A percentile compares a stretch with the other conserved stretches of the same genome.
Evolutionary conservation across 2,113 vertebrate species (phyloP).

Genomic region (Tetrax tetrax): DNA sequence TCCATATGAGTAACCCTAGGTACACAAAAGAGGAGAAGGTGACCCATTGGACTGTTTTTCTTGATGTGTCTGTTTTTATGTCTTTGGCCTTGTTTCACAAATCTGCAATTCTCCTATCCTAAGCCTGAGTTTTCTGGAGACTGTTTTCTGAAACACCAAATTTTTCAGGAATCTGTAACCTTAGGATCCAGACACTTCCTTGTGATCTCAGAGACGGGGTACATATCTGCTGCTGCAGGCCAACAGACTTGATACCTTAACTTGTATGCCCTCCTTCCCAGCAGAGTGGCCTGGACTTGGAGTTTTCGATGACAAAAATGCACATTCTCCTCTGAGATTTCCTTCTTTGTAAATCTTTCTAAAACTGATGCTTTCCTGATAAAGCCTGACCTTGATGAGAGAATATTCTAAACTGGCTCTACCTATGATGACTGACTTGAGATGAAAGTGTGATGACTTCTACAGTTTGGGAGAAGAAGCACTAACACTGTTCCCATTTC

Average conservation of each 20-base stretch:
- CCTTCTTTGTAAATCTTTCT: not conserved
- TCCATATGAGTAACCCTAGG: not conserved
- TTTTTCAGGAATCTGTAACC: not conserved
- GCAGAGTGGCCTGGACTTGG: not conserved
- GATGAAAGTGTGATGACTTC: not conserved
- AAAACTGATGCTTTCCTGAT: not conserved
- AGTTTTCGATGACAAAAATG: not conserved
- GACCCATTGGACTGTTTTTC: not conserved
- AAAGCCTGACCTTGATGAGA: not conserved
- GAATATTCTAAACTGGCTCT: not conserved
- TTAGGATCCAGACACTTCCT: not conserved
- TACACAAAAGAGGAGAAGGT: not conserved
- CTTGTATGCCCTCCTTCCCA: not conserved
- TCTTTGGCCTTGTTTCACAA: not conserved
- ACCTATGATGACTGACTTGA: not conserved
- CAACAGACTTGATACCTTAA: not conserved
- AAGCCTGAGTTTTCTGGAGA: not conserved
- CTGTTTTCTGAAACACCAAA: not conserved
- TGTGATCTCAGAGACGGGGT: not conserved
- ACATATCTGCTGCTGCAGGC: not conserved
- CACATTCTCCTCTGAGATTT: not conserved
- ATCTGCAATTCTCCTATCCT: not conserved
- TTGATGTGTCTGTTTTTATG: not conserved
- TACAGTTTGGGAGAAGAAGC: not conserved
- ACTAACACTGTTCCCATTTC: not conserved